Evolutionary conservation across 2,797 vertebrate species (phyloP).

Genomic region (Leuciscus waleckii): DNA sequence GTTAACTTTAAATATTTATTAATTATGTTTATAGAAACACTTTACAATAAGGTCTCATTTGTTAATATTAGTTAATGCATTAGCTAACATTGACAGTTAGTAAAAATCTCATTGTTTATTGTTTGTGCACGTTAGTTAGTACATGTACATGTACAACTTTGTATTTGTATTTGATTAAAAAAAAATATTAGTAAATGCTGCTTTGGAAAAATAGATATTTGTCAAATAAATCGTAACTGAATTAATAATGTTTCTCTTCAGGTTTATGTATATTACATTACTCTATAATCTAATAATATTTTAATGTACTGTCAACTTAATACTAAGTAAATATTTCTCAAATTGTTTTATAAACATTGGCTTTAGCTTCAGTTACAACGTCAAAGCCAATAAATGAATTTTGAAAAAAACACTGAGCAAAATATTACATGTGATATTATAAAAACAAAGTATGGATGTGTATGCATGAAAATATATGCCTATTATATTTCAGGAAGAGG

Average conservation of each 20-base stretch:
- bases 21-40: not conserved
- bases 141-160: no score
- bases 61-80: no score
- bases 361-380: not conserved
- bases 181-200: not conserved
- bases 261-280: not conserved
- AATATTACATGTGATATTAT: no score
- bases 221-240: not conserved
- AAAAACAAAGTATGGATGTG: not conserved
- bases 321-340: not conserved
- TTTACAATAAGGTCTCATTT: no score
- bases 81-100: no score
- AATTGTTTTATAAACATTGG: not conserved
- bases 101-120: no score
- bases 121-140: no score
- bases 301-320: not conserved
- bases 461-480: not conserved
- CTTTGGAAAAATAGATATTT: not conserved
- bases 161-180: no score
- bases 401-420: not conserved
- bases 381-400: not conserved
- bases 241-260: not conserved
- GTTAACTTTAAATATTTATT: not conserved
- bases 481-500: not conserved
- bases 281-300: not conserved